Evolutionary conservation across 2,888 invertebrate species (phyloP).

Genomic region (Eupithecia inturbata): DNA sequence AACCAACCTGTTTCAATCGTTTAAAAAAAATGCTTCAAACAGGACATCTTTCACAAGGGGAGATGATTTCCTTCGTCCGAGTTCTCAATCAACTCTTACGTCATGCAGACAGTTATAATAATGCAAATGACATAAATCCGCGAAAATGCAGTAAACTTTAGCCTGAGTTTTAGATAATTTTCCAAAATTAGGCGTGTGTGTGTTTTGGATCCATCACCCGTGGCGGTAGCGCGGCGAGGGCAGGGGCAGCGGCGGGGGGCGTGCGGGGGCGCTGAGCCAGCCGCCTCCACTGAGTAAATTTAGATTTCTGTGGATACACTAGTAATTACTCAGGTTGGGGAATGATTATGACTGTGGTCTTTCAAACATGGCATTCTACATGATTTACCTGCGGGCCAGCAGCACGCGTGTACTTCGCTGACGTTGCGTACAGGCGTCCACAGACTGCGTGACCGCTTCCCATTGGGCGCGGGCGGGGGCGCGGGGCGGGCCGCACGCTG

Average conservation of each 20-base stretch:
- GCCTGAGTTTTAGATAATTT: not conserved
- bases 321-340: not conserved
- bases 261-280: not conserved
- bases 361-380: not conserved
- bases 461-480: too few species aligned
- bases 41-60: too few species aligned
- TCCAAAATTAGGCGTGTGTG: not conserved
- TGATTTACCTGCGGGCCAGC: too few species aligned
- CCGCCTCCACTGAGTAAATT: too few species aligned
- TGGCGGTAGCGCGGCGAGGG: not conserved
- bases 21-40: too few species aligned
- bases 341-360: not conserved
- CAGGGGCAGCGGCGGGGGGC: not conserved
- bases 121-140: slow-evolving; percentile 6
- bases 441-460: too few species aligned
- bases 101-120: not conserved
- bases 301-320: too few species aligned
- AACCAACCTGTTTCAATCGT: too few species aligned
- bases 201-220: not conserved
- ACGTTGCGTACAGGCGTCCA: too few species aligned
- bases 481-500: too few species aligned
- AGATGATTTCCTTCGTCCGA: too few species aligned
- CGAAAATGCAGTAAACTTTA: not conserved
- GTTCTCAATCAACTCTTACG: not conserved
- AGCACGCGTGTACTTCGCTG: too few species aligned